Evolutionary conservation across 2,113 vertebrate species (phyloP).

Genomic region (Pedionomus torquatus): DNA sequence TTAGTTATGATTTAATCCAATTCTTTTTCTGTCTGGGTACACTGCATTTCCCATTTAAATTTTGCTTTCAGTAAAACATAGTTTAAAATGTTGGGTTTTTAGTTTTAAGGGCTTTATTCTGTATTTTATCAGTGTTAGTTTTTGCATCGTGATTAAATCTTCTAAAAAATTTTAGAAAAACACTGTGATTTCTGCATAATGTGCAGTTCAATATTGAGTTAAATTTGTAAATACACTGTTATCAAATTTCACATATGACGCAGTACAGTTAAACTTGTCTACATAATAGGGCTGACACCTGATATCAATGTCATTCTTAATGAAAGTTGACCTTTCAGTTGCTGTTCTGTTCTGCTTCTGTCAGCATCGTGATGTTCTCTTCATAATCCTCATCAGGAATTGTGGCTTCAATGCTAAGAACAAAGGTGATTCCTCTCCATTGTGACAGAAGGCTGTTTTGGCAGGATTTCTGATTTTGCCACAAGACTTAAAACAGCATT

Average conservation of each 20-base stretch:
- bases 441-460: not conserved
- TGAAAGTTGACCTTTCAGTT: slow-evolving; percentile 41
- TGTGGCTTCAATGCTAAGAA: not conserved
- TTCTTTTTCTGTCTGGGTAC: not conserved
- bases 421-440: not conserved
- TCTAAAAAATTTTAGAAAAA: not conserved
- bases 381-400: not conserved
- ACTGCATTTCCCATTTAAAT: not conserved
- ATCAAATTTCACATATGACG: slow-evolving; percentile 26
- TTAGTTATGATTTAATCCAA: not conserved
- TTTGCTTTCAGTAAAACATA: not conserved
- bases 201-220: not conserved
- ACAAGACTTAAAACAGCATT: not conserved
- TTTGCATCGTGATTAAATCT: not conserved
- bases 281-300: slow-evolving; percentile 29
- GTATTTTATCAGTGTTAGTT: not conserved
- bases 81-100: not conserved
- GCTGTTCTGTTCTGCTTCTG: not conserved
- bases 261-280: slow-evolving; percentile 41
- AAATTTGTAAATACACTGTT: slow-evolving; percentile 1
- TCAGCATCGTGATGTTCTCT: not conserved
- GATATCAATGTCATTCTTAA: slow-evolving; percentile 33
- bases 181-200: not conserved
- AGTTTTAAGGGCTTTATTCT: not conserved
- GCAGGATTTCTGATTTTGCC: not conserved